These are phyloP conservation scores for Oncopeltus fasciatus DNA, from an alignment of 1,140 invertebrate genomes.

Conservation along the genomic window DNA sequence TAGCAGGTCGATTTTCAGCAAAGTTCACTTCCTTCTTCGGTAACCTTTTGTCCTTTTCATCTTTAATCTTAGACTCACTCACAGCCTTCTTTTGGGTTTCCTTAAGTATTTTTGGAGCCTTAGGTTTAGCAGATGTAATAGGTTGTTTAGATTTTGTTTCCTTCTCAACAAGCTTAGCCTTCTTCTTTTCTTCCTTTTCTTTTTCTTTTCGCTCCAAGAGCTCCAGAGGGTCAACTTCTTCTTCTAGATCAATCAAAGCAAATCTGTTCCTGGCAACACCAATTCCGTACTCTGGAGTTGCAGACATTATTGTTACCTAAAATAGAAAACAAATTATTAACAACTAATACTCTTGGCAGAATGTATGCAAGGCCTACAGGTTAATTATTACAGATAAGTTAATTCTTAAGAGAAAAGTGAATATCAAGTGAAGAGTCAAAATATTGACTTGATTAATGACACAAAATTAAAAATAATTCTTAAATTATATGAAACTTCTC, in stretches of 20 bases:
- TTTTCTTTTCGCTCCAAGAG: slow-evolving; percentile 62
- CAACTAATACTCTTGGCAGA: no score
- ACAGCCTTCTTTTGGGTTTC: slow-evolving; percentile 39
- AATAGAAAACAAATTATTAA: background rate
- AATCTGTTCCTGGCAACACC: slow-evolving; percentile 9
- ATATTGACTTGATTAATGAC: no score
- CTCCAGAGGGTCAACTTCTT: slow-evolving; percentile 74
- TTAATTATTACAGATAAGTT: no score
- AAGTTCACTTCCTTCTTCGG: no score
- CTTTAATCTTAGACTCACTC: no score
- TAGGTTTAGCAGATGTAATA: slow-evolving; percentile 32
- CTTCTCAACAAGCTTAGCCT: slow-evolving; percentile 67
- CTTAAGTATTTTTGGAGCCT: slow-evolving; percentile 44
- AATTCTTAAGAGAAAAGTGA: no score
- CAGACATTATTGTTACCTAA: background rate
- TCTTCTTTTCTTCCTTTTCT: slow-evolving; percentile 67
- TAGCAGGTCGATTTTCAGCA: background rate
- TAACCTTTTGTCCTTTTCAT: background rate
- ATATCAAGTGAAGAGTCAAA: no score
- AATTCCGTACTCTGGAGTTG: slow-evolving; percentile 11
- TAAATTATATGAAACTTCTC: no score
- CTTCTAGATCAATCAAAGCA: slow-evolving; percentile 37
- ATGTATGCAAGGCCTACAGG: no score
- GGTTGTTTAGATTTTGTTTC: slow-evolving; percentile 51
- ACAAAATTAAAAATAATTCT: no score